Conservation (phyloP, 2,797 vertebrate genomes). For the Arctocebus calabarensis region DNA sequence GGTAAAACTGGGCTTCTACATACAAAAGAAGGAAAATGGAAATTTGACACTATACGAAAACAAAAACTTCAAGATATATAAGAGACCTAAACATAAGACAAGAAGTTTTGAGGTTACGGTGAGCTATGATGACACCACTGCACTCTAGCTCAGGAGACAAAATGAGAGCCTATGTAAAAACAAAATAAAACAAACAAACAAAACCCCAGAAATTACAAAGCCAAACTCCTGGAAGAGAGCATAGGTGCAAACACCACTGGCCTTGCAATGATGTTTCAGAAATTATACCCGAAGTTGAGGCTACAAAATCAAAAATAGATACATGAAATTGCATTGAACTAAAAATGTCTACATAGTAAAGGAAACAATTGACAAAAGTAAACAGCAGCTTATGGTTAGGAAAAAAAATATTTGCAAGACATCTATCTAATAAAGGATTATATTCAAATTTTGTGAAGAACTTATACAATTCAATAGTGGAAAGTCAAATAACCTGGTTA, state of each 20-base stretch:
- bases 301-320: neutral
- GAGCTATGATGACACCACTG: no score
- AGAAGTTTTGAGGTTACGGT: no score
- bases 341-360: neutral
- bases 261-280: neutral
- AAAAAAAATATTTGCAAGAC: neutral
- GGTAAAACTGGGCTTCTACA: neutral
- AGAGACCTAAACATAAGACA: neutral
- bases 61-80: neutral
- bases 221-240: neutral
- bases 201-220: no score
- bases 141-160: no score
- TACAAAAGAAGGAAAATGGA: neutral
- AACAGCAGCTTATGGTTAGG: neutral
- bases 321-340: neutral
- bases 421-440: neutral
- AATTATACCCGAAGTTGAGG: neutral
- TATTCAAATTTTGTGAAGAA: neutral
- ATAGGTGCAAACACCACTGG: neutral
- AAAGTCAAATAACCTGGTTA: neutral
- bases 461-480: neutral
- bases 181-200: neutral
- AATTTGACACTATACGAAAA: neutral
- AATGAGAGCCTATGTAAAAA: no score
- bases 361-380: neutral